Conservation (phyloP, 2,888 invertebrate species). For the Urechis unicinctus region DNA sequence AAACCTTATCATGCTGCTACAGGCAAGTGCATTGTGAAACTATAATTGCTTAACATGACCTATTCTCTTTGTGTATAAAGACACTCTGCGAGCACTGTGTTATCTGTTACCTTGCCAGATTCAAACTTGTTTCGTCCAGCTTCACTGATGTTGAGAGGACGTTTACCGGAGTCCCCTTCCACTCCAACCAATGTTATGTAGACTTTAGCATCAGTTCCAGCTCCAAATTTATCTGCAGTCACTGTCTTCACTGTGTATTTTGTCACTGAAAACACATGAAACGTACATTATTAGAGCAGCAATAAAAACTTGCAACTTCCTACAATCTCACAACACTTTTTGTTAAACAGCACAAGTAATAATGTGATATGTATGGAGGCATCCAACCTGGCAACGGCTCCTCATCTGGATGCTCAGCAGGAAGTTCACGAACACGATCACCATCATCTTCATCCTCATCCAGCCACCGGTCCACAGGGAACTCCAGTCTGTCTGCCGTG, state of each 20-base stretch:
- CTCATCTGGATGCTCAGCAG: slow-evolving; percentile 19
- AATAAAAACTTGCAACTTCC: no score
- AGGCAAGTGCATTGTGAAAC: no score
- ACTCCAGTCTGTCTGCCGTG: slow-evolving; percentile 21
- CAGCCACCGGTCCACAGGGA: slow-evolving; percentile 34
- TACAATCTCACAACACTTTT: no score
- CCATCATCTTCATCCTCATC: slow-evolving; percentile 28
- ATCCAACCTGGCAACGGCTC: slow-evolving; percentile 6
- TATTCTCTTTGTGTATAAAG: no score
- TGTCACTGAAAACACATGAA: slow-evolving; percentile 11
- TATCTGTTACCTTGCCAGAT: slow-evolving; percentile 33
- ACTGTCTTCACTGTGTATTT: slow-evolving; percentile 9
- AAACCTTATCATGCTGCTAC: no score
- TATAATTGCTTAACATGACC: no score
- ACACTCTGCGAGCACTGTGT: no score
- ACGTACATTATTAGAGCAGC: not conserved
- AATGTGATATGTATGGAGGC: not conserved
- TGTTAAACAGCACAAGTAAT: no score
- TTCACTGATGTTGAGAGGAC: slow-evolving; percentile 27
- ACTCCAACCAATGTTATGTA: slow-evolving; percentile 36
- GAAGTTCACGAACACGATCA: slow-evolving; percentile 37
- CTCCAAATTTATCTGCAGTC: slow-evolving; percentile 6
- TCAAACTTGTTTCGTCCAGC: slow-evolving; percentile 30
- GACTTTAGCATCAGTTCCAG: slow-evolving; percentile 25
- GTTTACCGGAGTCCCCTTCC: slow-evolving; percentile 39